Conservation (phyloP, 2,888 invertebrate species). For the Stegophylla sp. region DNA sequence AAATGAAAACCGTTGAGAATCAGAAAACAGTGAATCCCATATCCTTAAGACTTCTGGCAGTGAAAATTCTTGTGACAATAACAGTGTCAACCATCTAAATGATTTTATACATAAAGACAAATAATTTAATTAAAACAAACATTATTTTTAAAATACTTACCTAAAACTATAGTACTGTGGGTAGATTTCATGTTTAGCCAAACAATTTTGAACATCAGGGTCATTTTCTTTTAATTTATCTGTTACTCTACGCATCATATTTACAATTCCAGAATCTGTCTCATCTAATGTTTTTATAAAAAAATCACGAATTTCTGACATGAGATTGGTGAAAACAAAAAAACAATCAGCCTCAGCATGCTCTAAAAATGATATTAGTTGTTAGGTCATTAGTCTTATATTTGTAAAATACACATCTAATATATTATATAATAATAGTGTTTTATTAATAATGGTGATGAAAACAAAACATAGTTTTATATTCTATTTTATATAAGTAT, state of each 20-base stretch:
- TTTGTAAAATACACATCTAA: neutral
- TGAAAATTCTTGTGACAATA: conserved; percentile 96
- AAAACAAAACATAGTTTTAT: too few species aligned
- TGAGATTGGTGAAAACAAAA: conserved; percentile 96
- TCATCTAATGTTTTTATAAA: conserved; percentile 96
- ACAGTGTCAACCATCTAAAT: conserved; percentile 87
- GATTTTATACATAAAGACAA: conserved; percentile 1
- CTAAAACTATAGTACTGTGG: conserved; percentile 97
- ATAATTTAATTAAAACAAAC: neutral
- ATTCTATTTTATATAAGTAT: too few species aligned
- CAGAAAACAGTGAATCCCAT: conserved; percentile 96
- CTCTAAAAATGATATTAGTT: conserved; percentile 68
- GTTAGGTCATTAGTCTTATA: neutral
- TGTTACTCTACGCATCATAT: conserved; percentile 85
- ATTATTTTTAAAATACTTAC: conserved; percentile 65
- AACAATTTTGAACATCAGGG: conserved; percentile 75
- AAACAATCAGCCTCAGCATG: conserved; percentile 97
- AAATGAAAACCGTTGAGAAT: conserved; percentile 86
- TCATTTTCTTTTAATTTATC: conserved; percentile 80
- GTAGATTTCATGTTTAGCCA: conserved; percentile 84
- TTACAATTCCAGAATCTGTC: conserved; percentile 87
- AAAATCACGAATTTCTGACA: conserved; percentile 96
- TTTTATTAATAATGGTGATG: too few species aligned
- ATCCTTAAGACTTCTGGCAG: conserved; percentile 95
- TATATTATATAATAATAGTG: neutral